Evolutionary conservation across 2,797 vertebrate genomes (phyloP).

Genomic region (Cossypha heuglini): DNA sequence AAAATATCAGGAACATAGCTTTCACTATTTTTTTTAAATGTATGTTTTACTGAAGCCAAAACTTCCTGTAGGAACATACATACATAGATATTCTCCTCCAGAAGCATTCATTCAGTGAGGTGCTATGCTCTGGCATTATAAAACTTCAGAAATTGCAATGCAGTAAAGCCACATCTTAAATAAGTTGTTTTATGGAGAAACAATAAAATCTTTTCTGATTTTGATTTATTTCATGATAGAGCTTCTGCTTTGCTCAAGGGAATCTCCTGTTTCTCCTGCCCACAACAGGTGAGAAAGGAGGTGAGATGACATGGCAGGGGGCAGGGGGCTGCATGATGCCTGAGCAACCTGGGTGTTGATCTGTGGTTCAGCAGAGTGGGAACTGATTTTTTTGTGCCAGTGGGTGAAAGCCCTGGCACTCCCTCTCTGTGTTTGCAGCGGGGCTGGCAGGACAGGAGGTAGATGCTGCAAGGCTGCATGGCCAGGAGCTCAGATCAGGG

Average conservation of each 20-base stretch:
- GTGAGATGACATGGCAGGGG: background rate
- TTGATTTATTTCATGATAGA: background rate
- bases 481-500: rapidly evolving
- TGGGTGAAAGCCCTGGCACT: background rate
- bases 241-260: background rate
- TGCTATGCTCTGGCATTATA: background rate
- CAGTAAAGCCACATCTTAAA: background rate
- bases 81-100: background rate
- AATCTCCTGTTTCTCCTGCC: background rate
- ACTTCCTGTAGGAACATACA: background rate
- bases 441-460: background rate
- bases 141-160: background rate
- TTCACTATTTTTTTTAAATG: background rate
- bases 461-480: rapidly evolving
- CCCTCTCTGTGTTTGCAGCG: rapidly evolving
- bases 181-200: background rate
- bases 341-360: rapidly evolving
- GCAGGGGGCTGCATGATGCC: rapidly evolving
- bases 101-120: background rate
- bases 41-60: background rate
- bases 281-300: background rate
- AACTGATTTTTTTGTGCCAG: rapidly evolving
- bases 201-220: background rate
- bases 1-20: background rate
- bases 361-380: background rate